Evolutionary conservation across 2,113 vertebrate species (phyloP), one percentile per base, ranked within the genome.

Genomic region (Cyanoderma ruficeps): DNA sequence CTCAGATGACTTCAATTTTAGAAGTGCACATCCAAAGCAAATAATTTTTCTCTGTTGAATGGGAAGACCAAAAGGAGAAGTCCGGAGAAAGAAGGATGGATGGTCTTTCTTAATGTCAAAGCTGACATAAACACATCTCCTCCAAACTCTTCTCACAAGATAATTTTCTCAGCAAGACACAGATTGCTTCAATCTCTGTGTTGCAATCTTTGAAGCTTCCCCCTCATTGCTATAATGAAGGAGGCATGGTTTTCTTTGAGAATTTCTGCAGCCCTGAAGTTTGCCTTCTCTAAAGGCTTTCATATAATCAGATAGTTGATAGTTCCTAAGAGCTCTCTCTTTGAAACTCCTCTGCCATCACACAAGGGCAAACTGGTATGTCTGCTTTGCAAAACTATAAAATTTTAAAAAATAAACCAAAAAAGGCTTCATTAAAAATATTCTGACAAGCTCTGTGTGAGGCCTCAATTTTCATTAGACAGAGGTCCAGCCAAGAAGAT

Each of bases 31-130:
- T 97, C 96, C 97, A 98, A 98, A 97, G 87, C 94, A 97, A 97
- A 93, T 96, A 95, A 52, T 94, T 94, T 97, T 97, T 97, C 95
- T 94, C 41, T 94, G 90, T 89, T 97, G 81, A 91, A 95, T 93
- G 89, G 75, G 84, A 96, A 96, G 96, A 94, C 95, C 77, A 92
- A 96, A 97, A 97, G 91, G 89, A 97, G 96, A 97, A 96, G 83
- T 93, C 94, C 49, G 23, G 91, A 96, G 90, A 94, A 97, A 97
- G 93, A 95, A 96, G 94, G 90, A 96, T 97, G 83, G 90, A 97
- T 97, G 83, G 89, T 97, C 97, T 97, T 98, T 96, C 96, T 97
- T 97, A 96, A 96, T 97, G 97, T 97, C 96, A 97, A 95, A 97
- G 94, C 93, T 98, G 97, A 97, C 94, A 97, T 97, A 97, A 98